Evolutionary conservation across 2,888 invertebrate genomes (phyloP).

Genomic region (Cataglyphis altisquamis): DNA sequence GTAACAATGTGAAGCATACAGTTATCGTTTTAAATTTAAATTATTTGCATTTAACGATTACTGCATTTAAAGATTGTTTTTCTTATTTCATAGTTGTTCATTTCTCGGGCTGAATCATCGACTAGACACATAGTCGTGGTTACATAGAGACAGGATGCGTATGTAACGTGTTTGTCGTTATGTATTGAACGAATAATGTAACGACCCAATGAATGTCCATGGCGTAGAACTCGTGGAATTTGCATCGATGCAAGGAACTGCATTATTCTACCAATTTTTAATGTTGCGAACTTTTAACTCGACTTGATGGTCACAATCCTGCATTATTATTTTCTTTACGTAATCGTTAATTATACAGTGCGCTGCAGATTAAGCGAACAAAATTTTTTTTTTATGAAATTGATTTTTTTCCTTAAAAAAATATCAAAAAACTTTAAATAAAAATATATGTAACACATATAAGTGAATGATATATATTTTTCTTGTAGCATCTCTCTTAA

Average conservation of each 20-base stretch:
- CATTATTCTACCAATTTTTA: conserved; percentile 34
- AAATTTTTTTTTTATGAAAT: not conserved
- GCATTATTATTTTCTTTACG: not conserved
- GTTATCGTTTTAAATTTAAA: not conserved
- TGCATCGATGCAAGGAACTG: not conserved
- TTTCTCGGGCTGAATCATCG: conserved; percentile 59
- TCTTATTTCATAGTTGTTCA: conserved; percentile 32
- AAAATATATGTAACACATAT: not conserved
- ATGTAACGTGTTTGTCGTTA: conserved; percentile 26
- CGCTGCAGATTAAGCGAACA: not conserved
- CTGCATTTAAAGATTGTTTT: conserved; percentile 6
- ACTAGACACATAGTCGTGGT: conserved; percentile 67
- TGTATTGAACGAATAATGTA: conserved; percentile 48
- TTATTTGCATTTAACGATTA: not conserved
- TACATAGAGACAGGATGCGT: conserved; percentile 66
- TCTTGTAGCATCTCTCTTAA: not conserved
- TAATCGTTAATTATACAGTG: not conserved
- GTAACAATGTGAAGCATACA: not conserved
- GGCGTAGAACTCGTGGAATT: conserved; percentile 18
- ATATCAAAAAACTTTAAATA: not conserved
- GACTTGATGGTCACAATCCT: conserved; percentile 1
- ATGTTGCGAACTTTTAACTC: conserved; percentile 43
- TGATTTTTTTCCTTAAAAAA: not conserved
- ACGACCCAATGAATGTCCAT: conserved; percentile 35
- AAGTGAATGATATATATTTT: not conserved